phyloP scores from a whole-genome alignment of 2,888 invertebrate genomes.

The Lagria hirta region DNA sequence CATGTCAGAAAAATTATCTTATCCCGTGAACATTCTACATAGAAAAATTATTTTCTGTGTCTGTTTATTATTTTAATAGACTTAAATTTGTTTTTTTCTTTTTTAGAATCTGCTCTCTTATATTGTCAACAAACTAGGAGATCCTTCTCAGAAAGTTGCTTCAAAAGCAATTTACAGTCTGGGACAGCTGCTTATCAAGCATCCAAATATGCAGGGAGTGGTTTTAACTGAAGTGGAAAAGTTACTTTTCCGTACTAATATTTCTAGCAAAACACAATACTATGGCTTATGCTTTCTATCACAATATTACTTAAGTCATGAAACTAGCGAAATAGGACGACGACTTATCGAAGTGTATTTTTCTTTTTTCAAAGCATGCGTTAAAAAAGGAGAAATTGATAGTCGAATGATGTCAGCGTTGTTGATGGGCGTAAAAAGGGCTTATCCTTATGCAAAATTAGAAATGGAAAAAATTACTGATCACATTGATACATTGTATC shows the following conservation, averaged over 20 bases:
- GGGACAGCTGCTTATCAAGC: conserved; percentile 76
- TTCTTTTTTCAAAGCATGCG: conserved; percentile 89
- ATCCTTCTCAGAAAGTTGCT: conserved; percentile 85
- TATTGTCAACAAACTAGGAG: conserved; percentile 94
- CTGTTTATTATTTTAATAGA: no score
- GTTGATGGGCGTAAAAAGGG: conserved; percentile 79
- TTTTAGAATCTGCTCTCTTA: conserved; percentile 70
- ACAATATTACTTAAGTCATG: conserved; percentile 75
- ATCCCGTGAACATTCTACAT: no score
- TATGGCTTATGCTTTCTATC: conserved; percentile 91
- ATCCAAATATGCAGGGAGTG: conserved; percentile 89
- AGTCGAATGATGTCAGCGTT: conserved; percentile 82
- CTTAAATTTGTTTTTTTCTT: conserved; percentile 10
- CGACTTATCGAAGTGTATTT: conserved; percentile 90
- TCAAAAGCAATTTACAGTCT: conserved; percentile 86
- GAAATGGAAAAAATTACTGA: conserved; percentile 60
- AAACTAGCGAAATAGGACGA: conserved; percentile 75
- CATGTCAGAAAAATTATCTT: no score
- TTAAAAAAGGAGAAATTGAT: conserved; percentile 82
- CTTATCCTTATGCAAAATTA: conserved; percentile 78
- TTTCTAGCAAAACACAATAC: conserved; percentile 84
- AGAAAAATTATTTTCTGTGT: no score
- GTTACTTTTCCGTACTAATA: conserved; percentile 80
- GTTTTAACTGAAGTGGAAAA: conserved; percentile 88
- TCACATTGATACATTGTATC: conserved; percentile 76